Evolutionary conservation across 2,888 invertebrate genomes (phyloP), one percentile per base, ranked within the genome.

Genomic region (Catocala sponsa): DNA sequence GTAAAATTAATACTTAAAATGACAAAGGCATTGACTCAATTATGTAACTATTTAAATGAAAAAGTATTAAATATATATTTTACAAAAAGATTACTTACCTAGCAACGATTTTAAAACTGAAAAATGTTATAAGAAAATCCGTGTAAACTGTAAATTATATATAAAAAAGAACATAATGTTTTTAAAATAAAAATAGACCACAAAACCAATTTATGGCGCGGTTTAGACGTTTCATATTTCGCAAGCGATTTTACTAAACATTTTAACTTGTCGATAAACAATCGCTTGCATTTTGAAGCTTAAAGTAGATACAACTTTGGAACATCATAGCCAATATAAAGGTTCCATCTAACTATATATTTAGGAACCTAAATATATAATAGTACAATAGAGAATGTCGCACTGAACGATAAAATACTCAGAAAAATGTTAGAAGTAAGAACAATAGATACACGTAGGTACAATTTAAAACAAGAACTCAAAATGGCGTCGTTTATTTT

Each of bases 281-380:
- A 25, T 42, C 47, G 9, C 25, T 32, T n/a, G 25, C 25, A 13
- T 7, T 12, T 59, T 13, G 33, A 59, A 55, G 46, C 55, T 50
- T 55, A 61, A 4, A 7, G 48, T 38, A 38, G 35, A 38, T 65
- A 70, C 69, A 75, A 81, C 92, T 93, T 93, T 92, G 92, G 92
- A 89, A 83, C 80, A 80, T 91, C 93, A 93, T 92, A 92, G 93
- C 92, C 93, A 83, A 84, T 81, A 74, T 78, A 76, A 59, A 74
- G 81, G 76, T 77, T 73, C 80, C 74, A 78, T 81, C 88, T 91
- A 90, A 86, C 81, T 88, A 90, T 87, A 88, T 90, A 90, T 89
- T 90, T 88, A 90, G 81, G 76, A 81, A 80, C 70, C 85, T 89
- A 90, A 90, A 89, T 88, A 89, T 83, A 88, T 85, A 86, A 83